phyloP scores from a whole-genome alignment of 2,888 invertebrate species.

The Tachina fera region DNA sequence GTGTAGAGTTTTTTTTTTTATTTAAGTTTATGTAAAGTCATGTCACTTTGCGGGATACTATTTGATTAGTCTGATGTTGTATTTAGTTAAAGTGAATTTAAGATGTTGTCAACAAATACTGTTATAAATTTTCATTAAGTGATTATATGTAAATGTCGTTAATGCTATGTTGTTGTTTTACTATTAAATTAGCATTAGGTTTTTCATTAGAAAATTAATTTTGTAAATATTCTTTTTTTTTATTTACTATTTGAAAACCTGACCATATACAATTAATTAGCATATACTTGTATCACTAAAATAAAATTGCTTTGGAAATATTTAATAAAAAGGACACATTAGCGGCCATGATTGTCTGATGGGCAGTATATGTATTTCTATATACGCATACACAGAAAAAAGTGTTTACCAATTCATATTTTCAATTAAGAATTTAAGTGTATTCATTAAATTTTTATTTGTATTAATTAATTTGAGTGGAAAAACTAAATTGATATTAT shows the following conservation, averaged over 20 bases:
- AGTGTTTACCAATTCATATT: too few relatives aligned
- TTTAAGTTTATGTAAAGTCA: constrained; percentile 24
- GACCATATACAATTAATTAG: constrained; percentile 18
- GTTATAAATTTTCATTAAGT: constrained; percentile 68
- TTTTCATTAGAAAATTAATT: constrained; percentile 26
- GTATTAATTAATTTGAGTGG: too few relatives aligned
- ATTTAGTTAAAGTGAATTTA: constrained; percentile 29
- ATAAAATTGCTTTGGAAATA: too few relatives aligned
- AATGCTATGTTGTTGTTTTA: constrained; percentile 7
- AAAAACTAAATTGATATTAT: too few relatives aligned
- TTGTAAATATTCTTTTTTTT: background rate
- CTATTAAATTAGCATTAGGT: constrained; percentile 16
- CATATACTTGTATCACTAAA: background rate
- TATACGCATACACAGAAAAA: too few relatives aligned
- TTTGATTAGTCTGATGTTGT: constrained; percentile 61
- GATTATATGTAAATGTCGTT: constrained; percentile 46
- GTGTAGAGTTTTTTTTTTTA: constrained; percentile 18
- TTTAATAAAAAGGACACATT: background rate
- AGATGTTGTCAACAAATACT: constrained; percentile 64
- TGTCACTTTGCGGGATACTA: constrained; percentile 63
- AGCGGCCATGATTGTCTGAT: too few relatives aligned
- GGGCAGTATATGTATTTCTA: too few relatives aligned
- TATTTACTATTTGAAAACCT: constrained; percentile 2
- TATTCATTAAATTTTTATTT: too few relatives aligned
- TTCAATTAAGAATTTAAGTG: too few relatives aligned